Base-by-base conservation (phyloP, 1,140 invertebrate genomes). In the Bactericera cockerelli region DNA sequence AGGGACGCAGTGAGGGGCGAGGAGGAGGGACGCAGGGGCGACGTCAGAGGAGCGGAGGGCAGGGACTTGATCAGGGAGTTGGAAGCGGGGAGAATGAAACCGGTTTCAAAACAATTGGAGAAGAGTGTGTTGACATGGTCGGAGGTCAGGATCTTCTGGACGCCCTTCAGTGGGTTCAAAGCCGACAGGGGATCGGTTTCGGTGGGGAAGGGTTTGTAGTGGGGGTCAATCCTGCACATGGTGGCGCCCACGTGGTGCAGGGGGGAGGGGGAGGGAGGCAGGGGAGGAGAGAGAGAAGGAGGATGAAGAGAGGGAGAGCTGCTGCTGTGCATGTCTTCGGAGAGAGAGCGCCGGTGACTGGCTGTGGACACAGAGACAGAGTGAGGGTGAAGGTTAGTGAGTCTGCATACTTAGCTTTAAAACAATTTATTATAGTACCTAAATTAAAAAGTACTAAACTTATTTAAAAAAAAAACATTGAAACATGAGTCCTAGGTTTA, bases 151-250 rank as follows among this genome's bases (percentile, higher is more conserved):
- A 87, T 84, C 68, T 88, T 88, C 68, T 83, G 86, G 24, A 87
- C 84, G 56, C 84, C 84, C 4, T 79, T 72, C 61, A 81, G 76
- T 60, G 80, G 77, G 4, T 75, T 77, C 11, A 86, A 70, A 1
- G 80, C 76, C 49, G 83, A 79, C 68, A 87, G 86, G 14, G 84
- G 84, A 72, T 87, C 86, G 26, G 70, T 70, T 61, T 70, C 70
- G 61, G 69, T 71, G 38, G 75, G 77, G 14, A 74, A 62, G 14
- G 66, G 67, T 65, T 79, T 79, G 65, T 87, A 87, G 65, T 89
- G 83, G 28, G 84, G 82, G 73, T 91, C 87, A 65, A 84, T 78
- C 49, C 81, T 76, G 66, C 84, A 83, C 77, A 89, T 88, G 19
- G 82, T 79, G 70, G 87, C 84, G 22, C 83, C 84, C 0, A 87